Evolutionary conservation across 2,113 vertebrate species (phyloP).

Genomic region (Pachycephala philippinensis): DNA sequence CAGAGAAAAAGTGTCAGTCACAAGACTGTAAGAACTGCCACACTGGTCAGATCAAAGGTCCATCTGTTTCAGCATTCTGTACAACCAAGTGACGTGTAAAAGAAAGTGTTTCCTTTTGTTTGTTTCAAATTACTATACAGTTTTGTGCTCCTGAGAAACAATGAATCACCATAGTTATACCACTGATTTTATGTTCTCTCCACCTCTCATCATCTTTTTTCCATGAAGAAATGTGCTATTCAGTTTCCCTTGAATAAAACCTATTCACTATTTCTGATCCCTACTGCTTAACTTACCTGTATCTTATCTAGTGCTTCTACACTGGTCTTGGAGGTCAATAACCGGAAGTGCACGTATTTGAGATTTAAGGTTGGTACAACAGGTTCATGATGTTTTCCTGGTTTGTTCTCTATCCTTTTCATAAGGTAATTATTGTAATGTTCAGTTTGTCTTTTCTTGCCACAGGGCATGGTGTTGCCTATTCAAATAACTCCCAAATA

Average conservation of each 20-base stretch:
- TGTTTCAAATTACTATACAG: background rate
- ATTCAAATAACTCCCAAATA: background rate
- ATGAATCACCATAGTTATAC: background rate
- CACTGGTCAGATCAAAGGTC: background rate
- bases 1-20: background rate
- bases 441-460: background rate
- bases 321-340: background rate
- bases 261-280: background rate
- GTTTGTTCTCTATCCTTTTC: background rate
- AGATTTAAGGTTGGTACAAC: background rate
- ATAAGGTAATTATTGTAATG: background rate
- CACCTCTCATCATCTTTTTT: background rate
- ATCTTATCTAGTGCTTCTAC: background rate
- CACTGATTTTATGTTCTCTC: background rate
- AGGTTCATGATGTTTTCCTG: background rate
- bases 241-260: background rate
- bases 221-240: background rate
- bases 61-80: background rate
- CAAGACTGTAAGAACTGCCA: background rate
- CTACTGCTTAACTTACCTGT: background rate
- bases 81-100: background rate
- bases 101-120: background rate
- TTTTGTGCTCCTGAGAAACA: background rate
- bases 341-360: background rate
- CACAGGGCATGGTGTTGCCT: background rate